A percentile compares a stretch with the other conserved stretches of the same genome.
Conservation (phyloP, 2,888 invertebrate genomes). For the Hesperia comma region DNA sequence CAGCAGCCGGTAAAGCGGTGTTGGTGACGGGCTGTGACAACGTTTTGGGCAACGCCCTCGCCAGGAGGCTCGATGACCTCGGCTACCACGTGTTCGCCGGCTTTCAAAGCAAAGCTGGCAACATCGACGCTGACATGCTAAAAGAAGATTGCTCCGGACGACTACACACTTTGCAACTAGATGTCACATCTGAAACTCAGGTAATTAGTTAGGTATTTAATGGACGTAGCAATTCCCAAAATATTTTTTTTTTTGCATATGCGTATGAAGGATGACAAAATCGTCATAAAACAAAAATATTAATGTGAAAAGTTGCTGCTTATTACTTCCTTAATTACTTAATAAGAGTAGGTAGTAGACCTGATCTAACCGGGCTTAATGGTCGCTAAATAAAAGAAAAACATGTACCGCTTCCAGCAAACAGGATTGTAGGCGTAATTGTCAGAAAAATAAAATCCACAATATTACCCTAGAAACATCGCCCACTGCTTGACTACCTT, state of each 20-base stretch:
- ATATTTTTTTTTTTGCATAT: too few relatives aligned
- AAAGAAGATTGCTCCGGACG: constrained; percentile 91
- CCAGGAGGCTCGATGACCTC: constrained; percentile 91
- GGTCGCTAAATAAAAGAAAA: constrained; percentile 33
- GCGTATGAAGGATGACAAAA: not conserved
- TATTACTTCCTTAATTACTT: too few relatives aligned
- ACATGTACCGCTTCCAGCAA: constrained; percentile 60
- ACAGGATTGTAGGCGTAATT: constrained; percentile 57
- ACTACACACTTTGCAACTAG: constrained; percentile 89
- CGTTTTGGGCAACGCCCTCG: constrained; percentile 88
- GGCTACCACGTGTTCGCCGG: constrained; percentile 96
- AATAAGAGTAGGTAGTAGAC: not conserved
- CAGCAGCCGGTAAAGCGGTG: constrained; percentile 92
- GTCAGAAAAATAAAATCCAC: constrained; percentile 55
- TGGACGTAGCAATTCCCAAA: not conserved
- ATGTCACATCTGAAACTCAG: constrained; percentile 91
- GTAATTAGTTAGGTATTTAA: constrained; percentile 52
- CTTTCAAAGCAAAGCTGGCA: constrained; percentile 87
- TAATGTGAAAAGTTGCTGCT: too few relatives aligned
- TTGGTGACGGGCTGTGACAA: constrained; percentile 93
- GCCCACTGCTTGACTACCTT: constrained; percentile 46
- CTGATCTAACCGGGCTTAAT: constrained; percentile 17
- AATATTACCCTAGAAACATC: constrained; percentile 45
- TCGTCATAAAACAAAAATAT: not conserved
- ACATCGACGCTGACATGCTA: constrained; percentile 88